Evolutionary conservation across 2,113 vertebrate genomes (phyloP), one percentile per base, ranked within the genome.

Genomic region (Leptobrachium ailaonicum): DNA sequence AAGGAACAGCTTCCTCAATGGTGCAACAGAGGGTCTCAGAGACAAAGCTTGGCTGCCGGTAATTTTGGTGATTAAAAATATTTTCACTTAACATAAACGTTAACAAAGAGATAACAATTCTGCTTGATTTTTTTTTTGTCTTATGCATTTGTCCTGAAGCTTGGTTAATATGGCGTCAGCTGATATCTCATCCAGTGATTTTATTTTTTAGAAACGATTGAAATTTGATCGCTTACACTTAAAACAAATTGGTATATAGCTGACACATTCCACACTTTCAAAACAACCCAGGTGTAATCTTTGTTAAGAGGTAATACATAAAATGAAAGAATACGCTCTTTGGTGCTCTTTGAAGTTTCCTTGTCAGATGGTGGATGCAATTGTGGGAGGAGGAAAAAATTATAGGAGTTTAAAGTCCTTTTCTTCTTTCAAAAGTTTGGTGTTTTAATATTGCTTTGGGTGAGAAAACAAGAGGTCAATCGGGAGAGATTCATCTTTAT

Each of bases 281-380:
- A 68, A 68, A 68, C 66, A 68, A 43, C 66, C 66, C 66, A 68
- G 66, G 66, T 68, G 66, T 68, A 5, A 66, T 66, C 63, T 40
- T 8, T 66, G 63, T 66, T 66, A 68, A 6, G 66, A 8, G 2
- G 40, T 20, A 10, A 6, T 68, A 43, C 66, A 68, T 41, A 4
- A 68, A 41, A 68, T 6, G 41, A 4, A 41, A 68, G 6, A 20
- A 43, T 12, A 41, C 66, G 6, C 41, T 20, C 40, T 41, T 8
- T 66, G 32, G 64, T 62, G 32, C 32, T 41, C 64, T 68, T 68
- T 68, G 66, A 68, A 68, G 66, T 68, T 68, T 41, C 9, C 66
- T 68, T 43, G 42, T 42, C 43, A 68, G 40, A 43, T 41, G 40
- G 4, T 12, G 56, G 56, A 60, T 12, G 13, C 11, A 32, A 32